Conservation (phyloP, 2,113 vertebrate species). For the Eurypyga helias region DNA sequence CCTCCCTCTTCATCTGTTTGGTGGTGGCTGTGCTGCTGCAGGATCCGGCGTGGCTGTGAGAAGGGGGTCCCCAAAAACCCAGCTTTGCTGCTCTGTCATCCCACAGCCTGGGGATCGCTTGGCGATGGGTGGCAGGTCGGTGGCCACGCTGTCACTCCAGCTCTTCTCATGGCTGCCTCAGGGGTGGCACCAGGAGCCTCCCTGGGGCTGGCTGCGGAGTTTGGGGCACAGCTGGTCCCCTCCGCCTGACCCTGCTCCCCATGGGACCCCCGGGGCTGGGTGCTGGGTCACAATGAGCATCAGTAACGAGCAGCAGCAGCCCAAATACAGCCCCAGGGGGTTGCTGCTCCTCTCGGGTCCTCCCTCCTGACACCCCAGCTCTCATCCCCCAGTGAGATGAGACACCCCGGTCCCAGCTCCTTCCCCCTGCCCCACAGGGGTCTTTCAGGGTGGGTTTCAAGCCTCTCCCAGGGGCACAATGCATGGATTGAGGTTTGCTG, state of each 20-base stretch:
- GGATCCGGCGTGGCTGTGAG: not conserved
- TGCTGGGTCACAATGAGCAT: not conserved
- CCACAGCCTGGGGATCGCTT: not conserved
- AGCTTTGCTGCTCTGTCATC: not conserved
- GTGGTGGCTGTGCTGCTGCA: not conserved
- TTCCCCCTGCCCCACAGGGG: not conserved
- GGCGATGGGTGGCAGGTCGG: not conserved
- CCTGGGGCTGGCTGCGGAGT: not conserved
- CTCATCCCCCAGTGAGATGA: accelerated
- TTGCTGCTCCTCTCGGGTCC: not conserved
- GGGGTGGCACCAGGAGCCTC: not conserved
- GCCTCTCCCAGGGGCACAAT: accelerated
- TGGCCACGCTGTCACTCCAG: not conserved
- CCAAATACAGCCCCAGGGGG: accelerated
- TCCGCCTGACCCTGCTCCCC: not conserved
- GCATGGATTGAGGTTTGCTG: not conserved
- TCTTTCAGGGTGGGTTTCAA: not conserved
- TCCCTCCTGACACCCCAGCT: not conserved
- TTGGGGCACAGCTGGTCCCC: not conserved
- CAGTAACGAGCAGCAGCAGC: not conserved
- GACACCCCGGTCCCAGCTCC: not conserved
- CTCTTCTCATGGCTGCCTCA: not conserved
- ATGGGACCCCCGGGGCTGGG: accelerated
- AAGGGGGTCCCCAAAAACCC: not conserved
- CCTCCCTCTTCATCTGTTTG: accelerated